phyloP scores from a whole-genome alignment of 2,113 vertebrate genomes.

The Corvus moneduloides region DNA sequence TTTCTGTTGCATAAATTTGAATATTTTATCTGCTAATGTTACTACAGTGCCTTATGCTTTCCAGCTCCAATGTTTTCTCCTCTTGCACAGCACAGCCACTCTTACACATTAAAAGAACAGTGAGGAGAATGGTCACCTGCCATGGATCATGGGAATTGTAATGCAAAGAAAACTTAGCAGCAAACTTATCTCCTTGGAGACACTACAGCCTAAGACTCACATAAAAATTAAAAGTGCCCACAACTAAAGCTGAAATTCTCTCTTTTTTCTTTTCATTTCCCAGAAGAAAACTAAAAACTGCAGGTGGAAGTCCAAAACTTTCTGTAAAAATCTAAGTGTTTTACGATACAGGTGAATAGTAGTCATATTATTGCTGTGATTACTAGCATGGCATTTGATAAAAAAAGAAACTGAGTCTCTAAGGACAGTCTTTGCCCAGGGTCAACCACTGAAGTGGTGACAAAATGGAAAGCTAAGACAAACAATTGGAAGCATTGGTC shows the following conservation, averaged over 20 bases:
- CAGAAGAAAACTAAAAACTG: background rate
- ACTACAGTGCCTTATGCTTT: background rate
- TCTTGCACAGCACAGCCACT: background rate
- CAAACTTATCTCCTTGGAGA: background rate
- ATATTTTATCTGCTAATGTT: conserved; percentile 35
- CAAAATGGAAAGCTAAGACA: background rate
- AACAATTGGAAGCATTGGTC: background rate
- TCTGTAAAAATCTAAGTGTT: background rate
- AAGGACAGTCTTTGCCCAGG: background rate
- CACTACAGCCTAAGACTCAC: background rate
- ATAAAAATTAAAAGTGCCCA: background rate
- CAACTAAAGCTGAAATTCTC: background rate
- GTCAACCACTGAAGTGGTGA: background rate
- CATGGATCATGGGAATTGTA: background rate
- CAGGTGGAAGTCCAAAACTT: background rate
- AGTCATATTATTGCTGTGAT: background rate
- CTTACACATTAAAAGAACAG: background rate
- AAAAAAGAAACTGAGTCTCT: background rate
- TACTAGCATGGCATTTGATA: background rate
- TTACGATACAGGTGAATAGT: background rate
- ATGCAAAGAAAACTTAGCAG: background rate
- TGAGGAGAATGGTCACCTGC: background rate
- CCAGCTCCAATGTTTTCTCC: background rate
- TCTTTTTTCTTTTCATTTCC: background rate
- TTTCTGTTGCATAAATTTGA: conserved; percentile 28